phyloP scores from a whole-genome alignment of 1,140 invertebrate species.

The Brachionus rotundiformis region DNA sequence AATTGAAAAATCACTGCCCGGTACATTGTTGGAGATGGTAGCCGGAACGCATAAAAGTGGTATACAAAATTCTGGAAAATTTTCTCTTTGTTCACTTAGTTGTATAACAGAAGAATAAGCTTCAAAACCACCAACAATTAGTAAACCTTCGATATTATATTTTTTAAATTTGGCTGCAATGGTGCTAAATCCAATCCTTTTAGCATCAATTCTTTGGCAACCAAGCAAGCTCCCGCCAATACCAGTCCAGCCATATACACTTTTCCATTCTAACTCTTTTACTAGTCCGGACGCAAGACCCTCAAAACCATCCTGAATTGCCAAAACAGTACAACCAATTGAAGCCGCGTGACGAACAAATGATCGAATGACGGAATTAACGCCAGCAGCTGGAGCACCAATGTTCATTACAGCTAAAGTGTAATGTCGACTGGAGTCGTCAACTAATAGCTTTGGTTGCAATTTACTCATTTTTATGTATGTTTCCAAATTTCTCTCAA shows the following conservation, averaged over 20 bases:
- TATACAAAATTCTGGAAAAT: constrained; percentile 78
- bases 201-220: constrained; percentile 44
- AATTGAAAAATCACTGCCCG: constrained; percentile 91
- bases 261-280: constrained; percentile 44
- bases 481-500: constrained; percentile 89
- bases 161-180: constrained; percentile 81
- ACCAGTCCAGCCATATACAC: constrained; percentile 40
- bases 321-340: constrained; percentile 81
- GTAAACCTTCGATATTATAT: constrained; percentile 84
- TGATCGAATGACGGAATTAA: constrained; percentile 94
- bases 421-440: constrained; percentile 62
- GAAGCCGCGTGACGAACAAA: constrained; percentile 94
- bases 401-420: constrained; percentile 96
- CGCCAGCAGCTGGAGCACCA: constrained; percentile 95
- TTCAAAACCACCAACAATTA: constrained; percentile 87
- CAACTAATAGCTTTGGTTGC: constrained; percentile 69
- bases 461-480: constrained; percentile 94
- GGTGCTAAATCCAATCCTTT: constrained; percentile 67
- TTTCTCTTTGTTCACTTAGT: constrained; percentile 74
- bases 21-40: constrained; percentile 85
- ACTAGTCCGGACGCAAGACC: constrained; percentile 77
- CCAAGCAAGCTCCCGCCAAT: constrained; percentile 39
- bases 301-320: constrained; percentile 90
- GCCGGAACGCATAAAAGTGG: constrained; percentile 92
- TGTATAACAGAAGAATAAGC: constrained; percentile 85